phyloP scores from a whole-genome alignment of 2,797 vertebrate species.

The Cryptoprocta ferox region DNA sequence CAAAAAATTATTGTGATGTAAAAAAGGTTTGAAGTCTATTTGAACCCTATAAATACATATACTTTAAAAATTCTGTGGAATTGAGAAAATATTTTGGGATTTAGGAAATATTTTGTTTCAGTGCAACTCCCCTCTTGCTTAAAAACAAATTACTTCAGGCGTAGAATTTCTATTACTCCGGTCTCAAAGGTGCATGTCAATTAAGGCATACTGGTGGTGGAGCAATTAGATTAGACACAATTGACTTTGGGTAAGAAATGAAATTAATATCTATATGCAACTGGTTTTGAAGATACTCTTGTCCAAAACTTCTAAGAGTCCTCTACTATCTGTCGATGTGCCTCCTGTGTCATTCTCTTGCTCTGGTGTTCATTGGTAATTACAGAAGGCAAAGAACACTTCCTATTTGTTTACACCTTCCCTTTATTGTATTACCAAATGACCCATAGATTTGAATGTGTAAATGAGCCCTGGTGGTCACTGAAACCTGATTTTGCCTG shows the following conservation, averaged over 20 bases:
- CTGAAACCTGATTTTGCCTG: not conserved
- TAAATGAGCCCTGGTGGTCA: not conserved
- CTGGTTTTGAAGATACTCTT: not conserved
- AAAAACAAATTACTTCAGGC: not conserved
- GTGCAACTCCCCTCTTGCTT: not conserved
- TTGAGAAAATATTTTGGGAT: not conserved
- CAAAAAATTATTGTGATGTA: not conserved
- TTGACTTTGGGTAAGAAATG: not conserved
- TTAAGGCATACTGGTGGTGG: not conserved
- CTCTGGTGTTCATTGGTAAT: not conserved
- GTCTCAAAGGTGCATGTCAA: not conserved
- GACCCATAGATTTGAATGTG: not conserved
- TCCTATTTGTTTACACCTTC: not conserved
- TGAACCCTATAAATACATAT: not conserved
- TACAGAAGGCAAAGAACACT: not conserved
- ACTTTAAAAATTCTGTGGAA: not conserved
- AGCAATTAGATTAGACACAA: not conserved
- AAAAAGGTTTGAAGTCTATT: not conserved
- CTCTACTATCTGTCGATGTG: not conserved
- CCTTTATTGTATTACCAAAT: not conserved
- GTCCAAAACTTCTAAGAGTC: not conserved
- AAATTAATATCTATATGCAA: not conserved
- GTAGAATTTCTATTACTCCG: not conserved
- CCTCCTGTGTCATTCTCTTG: not conserved
- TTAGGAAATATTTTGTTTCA: slow-evolving; percentile 25